Percentiles rank a stretch among this genome's conserved stretches.
Evolutionary conservation across 2,113 vertebrate genomes (phyloP).

Genomic region (Hiodon tergisus): DNA sequence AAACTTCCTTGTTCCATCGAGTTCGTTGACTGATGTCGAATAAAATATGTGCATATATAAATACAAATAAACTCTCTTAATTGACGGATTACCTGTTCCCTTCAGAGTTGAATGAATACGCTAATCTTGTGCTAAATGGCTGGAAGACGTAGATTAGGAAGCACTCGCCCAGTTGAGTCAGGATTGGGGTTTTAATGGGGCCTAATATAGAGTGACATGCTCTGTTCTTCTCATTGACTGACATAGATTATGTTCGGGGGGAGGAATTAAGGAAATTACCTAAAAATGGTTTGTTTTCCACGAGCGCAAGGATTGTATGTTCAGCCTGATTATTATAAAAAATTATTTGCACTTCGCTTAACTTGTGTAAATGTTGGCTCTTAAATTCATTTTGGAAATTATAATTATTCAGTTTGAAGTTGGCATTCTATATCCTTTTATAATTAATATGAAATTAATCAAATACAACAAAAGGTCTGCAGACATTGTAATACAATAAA

Average conservation of each 20-base stretch:
- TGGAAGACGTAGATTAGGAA: constrained; percentile 22
- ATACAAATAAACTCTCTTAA: constrained; percentile 18
- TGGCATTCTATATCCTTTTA: neutral
- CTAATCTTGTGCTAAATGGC: constrained; percentile 28
- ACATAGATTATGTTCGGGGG: constrained; percentile 12
- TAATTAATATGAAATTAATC: neutral
- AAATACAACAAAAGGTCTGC: neutral
- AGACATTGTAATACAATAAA: neutral
- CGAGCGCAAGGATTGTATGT: neutral
- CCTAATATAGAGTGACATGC: constrained; percentile 23
- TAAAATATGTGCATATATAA: constrained; percentile 3
- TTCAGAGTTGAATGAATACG: constrained; percentile 22
- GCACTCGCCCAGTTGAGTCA: constrained; percentile 15
- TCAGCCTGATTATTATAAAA: too few species aligned
- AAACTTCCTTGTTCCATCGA: neutral
- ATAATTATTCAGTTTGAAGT: neutral
- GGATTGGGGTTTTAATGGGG: constrained; percentile 11
- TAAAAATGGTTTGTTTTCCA: constrained; percentile 19
- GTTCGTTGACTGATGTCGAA: neutral
- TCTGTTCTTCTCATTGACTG: constrained; percentile 21
- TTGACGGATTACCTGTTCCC: constrained; percentile 23
- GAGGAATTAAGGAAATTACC: constrained; percentile 2
- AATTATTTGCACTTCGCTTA: neutral
- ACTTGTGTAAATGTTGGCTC: too few species aligned
- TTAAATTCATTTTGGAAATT: neutral